These are phyloP conservation scores for Lateolabrax maculatus DNA, from an alignment of 2,797 vertebrate genomes.

Conservation along the genomic window DNA sequence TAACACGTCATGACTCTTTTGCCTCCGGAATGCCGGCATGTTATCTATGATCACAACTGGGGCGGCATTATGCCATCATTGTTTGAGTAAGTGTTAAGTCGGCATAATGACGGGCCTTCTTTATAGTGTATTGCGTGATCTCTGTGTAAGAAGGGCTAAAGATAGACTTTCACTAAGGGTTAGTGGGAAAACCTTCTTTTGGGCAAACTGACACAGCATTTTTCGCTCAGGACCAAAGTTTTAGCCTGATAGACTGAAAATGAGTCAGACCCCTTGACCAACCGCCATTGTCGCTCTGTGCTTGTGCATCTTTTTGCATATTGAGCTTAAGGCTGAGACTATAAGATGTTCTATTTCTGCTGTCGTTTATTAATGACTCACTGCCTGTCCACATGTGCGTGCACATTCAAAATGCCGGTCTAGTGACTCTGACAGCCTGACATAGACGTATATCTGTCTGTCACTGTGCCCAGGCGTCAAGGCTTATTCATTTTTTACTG, in stretches of 20 bases:
- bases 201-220: not conserved
- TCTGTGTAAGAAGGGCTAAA: not conserved
- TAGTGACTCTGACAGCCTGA: slow-evolving; percentile 19
- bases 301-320: not conserved
- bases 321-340: not conserved
- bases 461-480: not conserved
- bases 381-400: slow-evolving; percentile 17
- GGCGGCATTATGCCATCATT: too few species aligned
- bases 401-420: slow-evolving; percentile 19
- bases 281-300: not conserved
- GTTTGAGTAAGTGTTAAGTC: too few species aligned
- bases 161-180: not conserved
- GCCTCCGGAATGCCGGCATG: too few species aligned
- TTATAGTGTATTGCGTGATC: too few species aligned
- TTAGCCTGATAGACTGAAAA: not conserved
- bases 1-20: too few species aligned
- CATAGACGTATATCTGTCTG: slow-evolving; percentile 23
- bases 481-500: slow-evolving; percentile 33
- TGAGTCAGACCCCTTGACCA: not conserved
- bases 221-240: not conserved
- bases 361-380: slow-evolving; percentile 22
- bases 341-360: not conserved
- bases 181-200: not conserved
- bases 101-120: too few species aligned
- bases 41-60: too few species aligned